phyloP scores from a whole-genome alignment of 2,113 vertebrate genomes.

The Ailuropoda melanoleuca region DNA sequence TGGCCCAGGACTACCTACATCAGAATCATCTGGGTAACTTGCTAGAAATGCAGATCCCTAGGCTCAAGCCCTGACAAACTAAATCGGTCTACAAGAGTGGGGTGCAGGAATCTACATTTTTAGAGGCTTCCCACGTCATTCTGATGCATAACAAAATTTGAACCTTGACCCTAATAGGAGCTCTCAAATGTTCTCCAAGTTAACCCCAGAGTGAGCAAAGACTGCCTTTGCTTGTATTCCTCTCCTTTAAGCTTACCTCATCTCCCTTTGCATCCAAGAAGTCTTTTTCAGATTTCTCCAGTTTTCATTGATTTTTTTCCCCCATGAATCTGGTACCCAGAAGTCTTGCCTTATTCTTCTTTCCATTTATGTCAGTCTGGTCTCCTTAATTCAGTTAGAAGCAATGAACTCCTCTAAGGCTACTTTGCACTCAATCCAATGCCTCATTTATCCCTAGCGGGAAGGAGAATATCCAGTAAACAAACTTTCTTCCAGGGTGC shows the following conservation, averaged over 20 bases:
- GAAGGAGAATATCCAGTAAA: not conserved
- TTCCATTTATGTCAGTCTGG: not conserved
- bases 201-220: not conserved
- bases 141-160: not conserved
- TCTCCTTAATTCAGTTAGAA: not conserved
- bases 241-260: not conserved
- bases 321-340: not conserved
- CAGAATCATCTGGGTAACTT: not conserved
- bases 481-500: not conserved
- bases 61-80: not conserved
- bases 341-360: not conserved
- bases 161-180: too few species aligned
- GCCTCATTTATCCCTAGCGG: not conserved
- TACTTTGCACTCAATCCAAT: not conserved
- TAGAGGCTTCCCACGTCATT: not conserved
- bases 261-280: not conserved
- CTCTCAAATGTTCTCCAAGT: not conserved
- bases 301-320: not conserved
- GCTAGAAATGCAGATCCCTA: not conserved
- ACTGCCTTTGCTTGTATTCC: not conserved
- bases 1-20: not conserved
- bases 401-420: not conserved
- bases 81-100: fast-evolving
- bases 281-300: not conserved
- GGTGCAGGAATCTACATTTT: not conserved